Evolutionary conservation across 2,113 vertebrate genomes (phyloP).

Genomic region (Elanoides forficatus): DNA sequence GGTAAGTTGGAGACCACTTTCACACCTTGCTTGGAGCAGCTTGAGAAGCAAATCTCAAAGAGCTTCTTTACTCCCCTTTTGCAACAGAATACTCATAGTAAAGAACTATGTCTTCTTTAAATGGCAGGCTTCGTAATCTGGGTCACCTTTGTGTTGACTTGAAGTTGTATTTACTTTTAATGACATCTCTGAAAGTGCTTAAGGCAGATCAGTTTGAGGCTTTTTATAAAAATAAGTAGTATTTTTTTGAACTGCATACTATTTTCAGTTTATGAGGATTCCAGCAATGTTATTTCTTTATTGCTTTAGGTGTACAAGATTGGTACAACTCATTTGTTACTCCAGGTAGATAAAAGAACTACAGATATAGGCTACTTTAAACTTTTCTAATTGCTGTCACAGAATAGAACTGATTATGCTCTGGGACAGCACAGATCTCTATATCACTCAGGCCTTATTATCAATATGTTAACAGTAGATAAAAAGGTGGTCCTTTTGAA

Average conservation of each 20-base stretch:
- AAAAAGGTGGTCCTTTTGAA: neutral
- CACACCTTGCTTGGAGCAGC: neutral
- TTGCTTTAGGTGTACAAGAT: neutral
- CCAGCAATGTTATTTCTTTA: neutral
- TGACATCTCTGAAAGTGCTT: neutral
- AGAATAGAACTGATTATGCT: neutral
- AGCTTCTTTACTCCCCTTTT: neutral
- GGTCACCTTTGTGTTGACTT: neutral
- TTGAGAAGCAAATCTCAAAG: neutral
- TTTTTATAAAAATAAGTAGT: neutral
- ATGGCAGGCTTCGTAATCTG: neutral
- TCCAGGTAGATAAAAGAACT: neutral
- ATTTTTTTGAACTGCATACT: neutral
- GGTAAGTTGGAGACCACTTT: neutral
- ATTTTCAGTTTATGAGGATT: neutral
- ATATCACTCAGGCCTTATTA: neutral
- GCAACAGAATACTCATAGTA: neutral
- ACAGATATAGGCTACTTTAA: neutral
- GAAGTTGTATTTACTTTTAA: neutral
- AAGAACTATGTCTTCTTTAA: neutral
- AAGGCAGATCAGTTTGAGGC: neutral
- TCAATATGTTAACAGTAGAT: neutral
- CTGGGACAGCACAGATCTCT: neutral
- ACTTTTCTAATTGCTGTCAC: neutral
- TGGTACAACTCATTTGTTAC: neutral